Percentiles rank a stretch among this genome's conserved stretches.
These are phyloP conservation scores for Caenorhabditis auriculariae DNA, from an alignment of 2,888 invertebrate genomes.

Conservation along the genomic window DNA sequence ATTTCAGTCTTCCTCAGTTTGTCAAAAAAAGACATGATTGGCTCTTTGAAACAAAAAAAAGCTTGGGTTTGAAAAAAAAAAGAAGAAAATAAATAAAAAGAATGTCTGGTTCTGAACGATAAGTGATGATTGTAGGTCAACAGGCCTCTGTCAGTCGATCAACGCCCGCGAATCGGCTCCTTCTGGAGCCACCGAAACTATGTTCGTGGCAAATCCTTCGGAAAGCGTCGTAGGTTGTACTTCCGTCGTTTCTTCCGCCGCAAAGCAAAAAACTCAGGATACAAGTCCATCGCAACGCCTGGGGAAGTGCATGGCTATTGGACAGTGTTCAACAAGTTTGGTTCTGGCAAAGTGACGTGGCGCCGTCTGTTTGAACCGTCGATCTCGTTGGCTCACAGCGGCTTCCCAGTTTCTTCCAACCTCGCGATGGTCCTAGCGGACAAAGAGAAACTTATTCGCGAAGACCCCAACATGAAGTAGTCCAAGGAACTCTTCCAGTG, in stretches of 20 bases:
- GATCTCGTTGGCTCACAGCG: conserved; percentile 48
- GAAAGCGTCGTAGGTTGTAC: conserved; percentile 25
- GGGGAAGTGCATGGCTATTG: conserved; percentile 62
- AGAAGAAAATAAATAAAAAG: too few relatives aligned
- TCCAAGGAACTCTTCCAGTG: not conserved
- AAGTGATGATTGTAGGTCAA: conserved; percentile 69
- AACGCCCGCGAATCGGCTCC: conserved; percentile 67
- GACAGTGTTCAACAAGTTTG: conserved; percentile 58
- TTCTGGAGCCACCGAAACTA: conserved; percentile 68
- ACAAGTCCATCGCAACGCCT: conserved; percentile 58
- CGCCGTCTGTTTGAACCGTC: conserved; percentile 50
- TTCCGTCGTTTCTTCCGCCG: not conserved
- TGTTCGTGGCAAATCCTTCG: conserved; percentile 42
- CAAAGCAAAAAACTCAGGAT: conserved; percentile 23
- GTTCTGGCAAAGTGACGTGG: conserved; percentile 54
- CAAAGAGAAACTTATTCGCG: conserved; percentile 54
- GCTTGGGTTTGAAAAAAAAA: not conserved
- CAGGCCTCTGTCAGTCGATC: conserved; percentile 58
- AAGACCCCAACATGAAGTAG: conserved; percentile 54
- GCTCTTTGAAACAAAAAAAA: not conserved
- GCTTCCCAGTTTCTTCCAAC: conserved; percentile 59
- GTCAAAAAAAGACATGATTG: too few relatives aligned
- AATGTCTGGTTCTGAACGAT: conserved; percentile 79
- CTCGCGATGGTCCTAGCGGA: conserved; percentile 55
- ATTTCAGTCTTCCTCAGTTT: too few relatives aligned